Evolutionary conservation across 2,888 invertebrate genomes (phyloP), one percentile per base, ranked within the genome.

Genomic region (Lithodes maja): DNA sequence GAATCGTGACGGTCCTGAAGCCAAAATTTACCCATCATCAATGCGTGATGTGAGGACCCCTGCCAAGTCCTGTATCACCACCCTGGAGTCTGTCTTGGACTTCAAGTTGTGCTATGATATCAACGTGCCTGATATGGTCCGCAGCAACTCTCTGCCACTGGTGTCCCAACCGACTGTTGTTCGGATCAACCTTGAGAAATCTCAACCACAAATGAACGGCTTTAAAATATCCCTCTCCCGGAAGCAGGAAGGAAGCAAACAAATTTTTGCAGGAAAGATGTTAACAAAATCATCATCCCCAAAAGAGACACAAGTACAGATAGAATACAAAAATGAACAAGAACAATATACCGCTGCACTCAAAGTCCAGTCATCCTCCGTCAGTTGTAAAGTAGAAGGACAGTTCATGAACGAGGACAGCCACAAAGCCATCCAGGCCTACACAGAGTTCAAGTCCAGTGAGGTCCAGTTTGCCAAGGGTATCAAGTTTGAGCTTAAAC

Each of bases 61-160:
- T 9, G 9, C 0, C 3, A 17, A 84, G 49, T 74, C 80, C 7
- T 89, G 88, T 75, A 53, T 81, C 49, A 75, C 50, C 2, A 54
- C 12, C 9, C 15, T 89, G n/a, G 85, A 89, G 68, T 74, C 74
- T 12, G n/a, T 69, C 50, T 15, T 85, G 12, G 88, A 85, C n/a
- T 68, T 85, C n/a, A 80, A 68, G 84, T n/a, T 85, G n/a, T 89
- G 88, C 68, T 85, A 89, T 69, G 81, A 80, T 7, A 1, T 85
- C 55, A 49, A 89, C 54, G 49, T 89, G 9, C 88, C 88, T 2
- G 69, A 89, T 68, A 17, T 89, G 7, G 55, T 89, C 85, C 84
- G 17, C 15, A 85, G 81, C 53, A 81, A 53, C 53, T 75, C 81
- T 15, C 61, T 89, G 52, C 88, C 85, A 3, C 77, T 89, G 15